Evolutionary conservation across 2,888 invertebrate species (phyloP).

Genomic region (Mongoloraphidia duomilia): DNA sequence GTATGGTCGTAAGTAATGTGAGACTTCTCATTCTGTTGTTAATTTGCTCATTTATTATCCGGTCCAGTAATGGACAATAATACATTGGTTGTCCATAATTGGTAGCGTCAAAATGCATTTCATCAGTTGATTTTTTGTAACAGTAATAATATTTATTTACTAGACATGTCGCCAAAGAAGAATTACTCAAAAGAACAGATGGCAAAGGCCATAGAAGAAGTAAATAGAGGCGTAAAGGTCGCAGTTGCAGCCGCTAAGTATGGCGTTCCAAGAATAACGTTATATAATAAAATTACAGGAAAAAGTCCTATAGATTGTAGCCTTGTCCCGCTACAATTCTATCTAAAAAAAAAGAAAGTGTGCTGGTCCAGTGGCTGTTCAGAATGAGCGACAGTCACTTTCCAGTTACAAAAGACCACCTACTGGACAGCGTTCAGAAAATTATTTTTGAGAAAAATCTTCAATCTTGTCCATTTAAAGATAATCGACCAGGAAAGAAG

Average conservation of each 20-base stretch:
- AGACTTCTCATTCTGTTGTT: too few relatives aligned
- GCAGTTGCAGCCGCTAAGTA: neutral
- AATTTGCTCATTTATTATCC: too few relatives aligned
- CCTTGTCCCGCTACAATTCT: neutral
- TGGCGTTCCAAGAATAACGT: neutral
- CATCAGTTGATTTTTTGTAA: too few relatives aligned
- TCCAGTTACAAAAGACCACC: neutral
- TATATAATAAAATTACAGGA: neutral
- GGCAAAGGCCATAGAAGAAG: neutral
- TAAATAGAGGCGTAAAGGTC: neutral
- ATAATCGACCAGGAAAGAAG: too few relatives aligned
- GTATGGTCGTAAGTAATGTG: too few relatives aligned
- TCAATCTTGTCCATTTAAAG: too few relatives aligned
- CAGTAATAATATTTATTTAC: too few relatives aligned
- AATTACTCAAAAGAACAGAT: neutral
- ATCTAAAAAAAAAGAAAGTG: neutral
- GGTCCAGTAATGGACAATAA: too few relatives aligned
- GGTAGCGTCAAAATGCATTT: too few relatives aligned
- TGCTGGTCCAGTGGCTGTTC: neutral
- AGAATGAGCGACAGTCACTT: neutral
- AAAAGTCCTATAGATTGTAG: neutral
- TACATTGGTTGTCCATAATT: too few relatives aligned
- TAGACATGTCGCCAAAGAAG: neutral
- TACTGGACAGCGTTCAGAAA: neutral
- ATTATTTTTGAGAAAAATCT: neutral